Conservation (phyloP, 1,140 invertebrate species). For the Macrosteles quadrilineatus region DNA sequence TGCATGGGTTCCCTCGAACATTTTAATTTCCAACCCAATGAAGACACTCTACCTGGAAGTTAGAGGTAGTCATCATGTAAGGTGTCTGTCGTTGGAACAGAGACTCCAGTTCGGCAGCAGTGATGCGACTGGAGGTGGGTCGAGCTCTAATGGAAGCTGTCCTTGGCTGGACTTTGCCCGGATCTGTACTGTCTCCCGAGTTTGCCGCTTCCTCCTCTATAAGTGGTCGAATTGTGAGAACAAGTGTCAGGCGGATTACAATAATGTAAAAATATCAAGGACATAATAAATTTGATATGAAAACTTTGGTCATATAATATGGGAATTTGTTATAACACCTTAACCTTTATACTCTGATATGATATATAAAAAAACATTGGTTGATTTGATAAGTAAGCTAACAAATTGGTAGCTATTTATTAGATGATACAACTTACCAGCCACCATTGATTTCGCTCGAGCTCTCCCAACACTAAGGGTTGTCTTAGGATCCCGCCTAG, state of each 20-base stretch:
- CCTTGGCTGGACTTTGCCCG: slow-evolving; percentile 60
- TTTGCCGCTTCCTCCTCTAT: slow-evolving; percentile 60
- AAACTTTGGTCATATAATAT: too few species aligned
- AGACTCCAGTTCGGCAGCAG: slow-evolving; percentile 86
- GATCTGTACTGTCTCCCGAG: slow-evolving; percentile 61
- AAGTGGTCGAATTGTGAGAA: too few species aligned
- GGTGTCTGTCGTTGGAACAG: slow-evolving; percentile 76
- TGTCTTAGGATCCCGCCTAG: slow-evolving; percentile 88
- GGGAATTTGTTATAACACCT: too few species aligned
- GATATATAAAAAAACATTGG: too few species aligned
- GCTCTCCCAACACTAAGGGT: slow-evolving; percentile 90
- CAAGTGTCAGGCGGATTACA: too few species aligned
- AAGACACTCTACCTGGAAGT: slow-evolving; percentile 63
- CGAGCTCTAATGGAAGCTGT: slow-evolving; percentile 86
- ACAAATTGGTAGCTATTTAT: too few species aligned
- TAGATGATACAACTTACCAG: slow-evolving; percentile 59
- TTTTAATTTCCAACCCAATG: too few species aligned
- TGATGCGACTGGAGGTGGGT: slow-evolving; percentile 82
- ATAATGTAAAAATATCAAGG: too few species aligned
- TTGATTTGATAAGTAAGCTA: too few species aligned
- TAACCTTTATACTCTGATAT: too few species aligned
- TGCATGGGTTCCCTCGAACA: too few species aligned
- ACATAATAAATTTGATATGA: too few species aligned
- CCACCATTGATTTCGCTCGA: slow-evolving; percentile 86
- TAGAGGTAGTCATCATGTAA: slow-evolving; percentile 70